phyloP scores from a whole-genome alignment of 2,113 vertebrate genomes.

The Crotalus viridis region DNA sequence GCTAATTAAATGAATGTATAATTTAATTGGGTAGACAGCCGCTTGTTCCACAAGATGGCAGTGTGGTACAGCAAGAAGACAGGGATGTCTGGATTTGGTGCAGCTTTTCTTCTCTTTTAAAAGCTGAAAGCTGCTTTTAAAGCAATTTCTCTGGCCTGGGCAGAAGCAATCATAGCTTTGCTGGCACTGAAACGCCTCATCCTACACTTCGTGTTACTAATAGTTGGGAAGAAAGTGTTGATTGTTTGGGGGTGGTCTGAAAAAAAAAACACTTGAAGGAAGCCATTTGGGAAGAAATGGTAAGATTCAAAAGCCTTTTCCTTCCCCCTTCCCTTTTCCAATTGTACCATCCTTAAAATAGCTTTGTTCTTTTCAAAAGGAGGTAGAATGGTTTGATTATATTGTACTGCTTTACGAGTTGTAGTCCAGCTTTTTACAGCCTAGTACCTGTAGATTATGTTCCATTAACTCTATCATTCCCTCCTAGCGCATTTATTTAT shows the following conservation, averaged over 20 bases:
- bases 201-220: background rate
- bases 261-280: background rate
- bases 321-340: background rate
- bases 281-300: background rate
- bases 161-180: background rate
- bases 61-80: background rate
- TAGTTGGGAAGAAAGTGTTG: background rate
- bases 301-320: background rate
- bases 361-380: background rate
- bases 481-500: background rate
- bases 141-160: background rate
- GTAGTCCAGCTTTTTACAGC: background rate
- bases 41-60: conserved; percentile 3
- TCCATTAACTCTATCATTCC: background rate
- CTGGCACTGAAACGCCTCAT: background rate
- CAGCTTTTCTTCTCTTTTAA: background rate
- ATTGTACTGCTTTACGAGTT: background rate
- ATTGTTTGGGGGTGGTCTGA: no score
- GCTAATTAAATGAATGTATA: background rate
- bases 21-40: background rate
- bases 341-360: background rate
- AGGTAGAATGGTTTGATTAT: background rate
- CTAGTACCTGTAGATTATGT: background rate
- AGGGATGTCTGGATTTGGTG: background rate
- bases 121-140: background rate